These are phyloP conservation scores for Philypnodon macrostomus DNA, from an alignment of 2,797 vertebrate species.

Conservation along the genomic window DNA sequence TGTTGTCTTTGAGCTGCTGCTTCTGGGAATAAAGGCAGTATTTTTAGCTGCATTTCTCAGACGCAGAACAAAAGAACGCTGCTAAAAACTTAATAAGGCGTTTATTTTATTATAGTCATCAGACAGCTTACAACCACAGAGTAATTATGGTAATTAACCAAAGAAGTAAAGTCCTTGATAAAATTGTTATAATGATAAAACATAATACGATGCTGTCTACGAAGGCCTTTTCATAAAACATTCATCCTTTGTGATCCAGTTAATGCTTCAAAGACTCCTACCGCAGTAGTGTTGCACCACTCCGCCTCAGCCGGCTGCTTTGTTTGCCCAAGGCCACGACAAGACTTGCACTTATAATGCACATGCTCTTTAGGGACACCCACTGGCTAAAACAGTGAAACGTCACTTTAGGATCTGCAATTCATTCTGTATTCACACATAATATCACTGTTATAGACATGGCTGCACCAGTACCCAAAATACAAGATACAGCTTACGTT, in stretches of 20 bases:
- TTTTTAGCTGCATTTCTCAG: conserved; percentile 33
- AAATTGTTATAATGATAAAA: conserved; percentile 12
- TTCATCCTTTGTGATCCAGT: conserved; percentile 9
- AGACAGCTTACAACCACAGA: conserved; percentile 8
- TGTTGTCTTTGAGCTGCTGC: conserved; percentile 30
- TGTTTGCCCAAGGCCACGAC: conserved; percentile 18
- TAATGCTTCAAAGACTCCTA: conserved; percentile 7
- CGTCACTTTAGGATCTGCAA: background rate
- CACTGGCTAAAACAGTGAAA: conserved; percentile 36
- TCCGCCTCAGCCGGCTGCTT: conserved; percentile 24
- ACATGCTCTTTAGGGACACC: conserved; percentile 46
- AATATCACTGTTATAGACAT: background rate
- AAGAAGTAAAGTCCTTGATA: conserved; percentile 14
- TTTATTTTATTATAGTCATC: conserved; percentile 25
- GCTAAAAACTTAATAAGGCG: conserved; percentile 2
- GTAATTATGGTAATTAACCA: conserved; percentile 50
- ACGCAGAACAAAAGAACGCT: conserved; percentile 9
- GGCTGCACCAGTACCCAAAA: background rate
- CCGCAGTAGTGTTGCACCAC: conserved; percentile 48
- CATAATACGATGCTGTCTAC: conserved; percentile 1
- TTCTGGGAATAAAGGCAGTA: conserved; percentile 38
- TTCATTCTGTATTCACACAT: background rate
- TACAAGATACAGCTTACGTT: background rate
- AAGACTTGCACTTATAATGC: conserved; percentile 42
- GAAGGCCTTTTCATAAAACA: conserved; percentile 5